Percentiles rank a stretch among this genome's conserved stretches.
These are phyloP conservation scores for Cerastoderma edule DNA, from an alignment of 2,888 invertebrate genomes.

Conservation along the genomic window DNA sequence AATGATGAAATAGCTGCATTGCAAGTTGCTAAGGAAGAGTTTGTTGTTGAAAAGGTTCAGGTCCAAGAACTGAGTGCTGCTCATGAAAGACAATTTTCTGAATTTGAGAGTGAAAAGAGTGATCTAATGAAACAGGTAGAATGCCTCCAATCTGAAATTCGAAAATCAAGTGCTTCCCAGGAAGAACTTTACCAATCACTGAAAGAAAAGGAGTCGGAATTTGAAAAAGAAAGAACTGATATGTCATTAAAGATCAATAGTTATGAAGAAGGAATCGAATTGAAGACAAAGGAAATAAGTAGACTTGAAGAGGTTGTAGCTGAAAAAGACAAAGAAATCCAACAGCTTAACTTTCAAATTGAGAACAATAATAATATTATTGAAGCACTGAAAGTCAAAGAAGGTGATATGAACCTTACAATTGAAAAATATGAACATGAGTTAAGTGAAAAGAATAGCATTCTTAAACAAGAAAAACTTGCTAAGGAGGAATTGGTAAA, in stretches of 20 bases:
- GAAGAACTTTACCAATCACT: constrained; percentile 38
- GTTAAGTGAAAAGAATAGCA: constrained; percentile 20
- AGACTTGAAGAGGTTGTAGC: constrained; percentile 25
- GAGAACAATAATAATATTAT: constrained; percentile 12
- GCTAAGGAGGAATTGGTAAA: constrained; percentile 5
- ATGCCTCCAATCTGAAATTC: constrained; percentile 58
- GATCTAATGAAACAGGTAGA: constrained; percentile 64
- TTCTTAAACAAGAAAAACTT: constrained; percentile 25
- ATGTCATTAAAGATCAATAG: constrained; percentile 6
- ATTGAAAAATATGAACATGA: constrained; percentile 25
- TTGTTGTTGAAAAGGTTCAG: constrained; percentile 37
- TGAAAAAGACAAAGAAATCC: constrained; percentile 35
- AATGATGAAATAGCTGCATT: constrained; percentile 20
- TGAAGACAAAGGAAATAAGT: constrained; percentile 25
- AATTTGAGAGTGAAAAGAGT: constrained; percentile 64
- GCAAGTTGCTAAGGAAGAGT: constrained; percentile 20
- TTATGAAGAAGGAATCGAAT: constrained; percentile 38
- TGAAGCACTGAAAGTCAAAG: constrained; percentile 23
- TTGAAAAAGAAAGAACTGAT: constrained; percentile 31
- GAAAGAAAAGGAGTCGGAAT: constrained; percentile 10
- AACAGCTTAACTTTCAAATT: constrained; percentile 15
- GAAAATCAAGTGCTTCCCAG: constrained; percentile 32
- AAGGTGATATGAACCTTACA: constrained; percentile 16
- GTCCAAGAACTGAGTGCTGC: constrained; percentile 37
- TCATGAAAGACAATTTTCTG: constrained; percentile 38